Evolutionary conservation across 1,140 invertebrate species (phyloP), one percentile per base, ranked within the genome.

Genomic region (Leucophenga varia): DNA sequence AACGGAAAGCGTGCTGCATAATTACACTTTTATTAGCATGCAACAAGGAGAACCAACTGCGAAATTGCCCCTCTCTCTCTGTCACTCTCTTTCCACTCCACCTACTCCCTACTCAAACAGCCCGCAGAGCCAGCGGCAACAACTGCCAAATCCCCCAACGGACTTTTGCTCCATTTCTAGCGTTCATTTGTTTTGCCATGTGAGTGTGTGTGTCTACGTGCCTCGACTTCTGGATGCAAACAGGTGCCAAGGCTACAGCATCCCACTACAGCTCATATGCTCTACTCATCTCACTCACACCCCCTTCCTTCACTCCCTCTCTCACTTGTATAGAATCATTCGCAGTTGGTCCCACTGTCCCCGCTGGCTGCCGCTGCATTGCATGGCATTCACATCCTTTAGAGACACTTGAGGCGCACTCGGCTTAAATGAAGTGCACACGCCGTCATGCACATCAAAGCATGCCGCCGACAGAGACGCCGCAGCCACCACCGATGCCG

Each of bases 361-460:
- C 37, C 44, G 18, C 19, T n/a, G 43, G 46, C 28, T n/a, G n/a
- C n/a, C n/a, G 31, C 36, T 44, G 42, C 44, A 54, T 56, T n/a
- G 42, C 47, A 43, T 17, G 53, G 54, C 55, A n/a, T n/a, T n/a
- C n/a, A 57, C 54, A 48, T 57, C 55, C 59, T n/a, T 65, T 55
- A 52, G 63, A 61, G 63, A 61, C 61, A 65, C 63, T 61, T 65
- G 63, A 61, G 59, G 49, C 51, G 52, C 61, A 67, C 61, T 65
- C 63, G 58, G 49, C 63, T 64, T 65, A 65, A 65, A 65, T 65
- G 61, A 65, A 65, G 61, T 65, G 61, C 61, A 65, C 50, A 65
- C 63, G 61, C 58, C 55, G 58, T 40, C 55, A 49, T 67, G 63
- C 59, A 65, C 61, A 65, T 65, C 61, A 65, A 65, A 65, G 61